A percentile compares a stretch with the other conserved stretches of the same genome.
Evolutionary conservation across 2,888 invertebrate genomes (phyloP).

Genomic region (Drosophila kuntzei): DNA sequence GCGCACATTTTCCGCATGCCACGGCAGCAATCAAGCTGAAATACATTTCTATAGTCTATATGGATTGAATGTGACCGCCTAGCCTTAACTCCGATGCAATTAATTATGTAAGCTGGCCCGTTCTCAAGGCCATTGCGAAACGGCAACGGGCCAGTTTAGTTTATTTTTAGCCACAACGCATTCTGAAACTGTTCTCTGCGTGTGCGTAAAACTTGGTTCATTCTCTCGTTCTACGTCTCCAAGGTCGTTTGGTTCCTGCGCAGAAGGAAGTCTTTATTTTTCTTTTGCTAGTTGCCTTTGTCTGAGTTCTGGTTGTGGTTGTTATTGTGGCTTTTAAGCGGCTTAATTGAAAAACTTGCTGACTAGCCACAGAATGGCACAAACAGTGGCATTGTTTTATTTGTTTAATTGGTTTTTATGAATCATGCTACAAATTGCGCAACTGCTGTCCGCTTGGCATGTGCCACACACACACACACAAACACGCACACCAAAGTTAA

Average conservation of each 20-base stretch:
- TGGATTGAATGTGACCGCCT: constrained; percentile 28
- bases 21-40: constrained; percentile 31
- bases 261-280: constrained; percentile 65
- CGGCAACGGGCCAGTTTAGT: constrained; percentile 24
- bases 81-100: constrained; percentile 62
- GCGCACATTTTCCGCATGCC: constrained; percentile 72
- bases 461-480: constrained; percentile 42
- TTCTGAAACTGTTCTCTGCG: constrained; percentile 72
- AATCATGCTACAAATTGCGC: constrained; percentile 70
- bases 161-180: constrained; percentile 67
- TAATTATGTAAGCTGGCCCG: constrained; percentile 75
- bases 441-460: constrained; percentile 51
- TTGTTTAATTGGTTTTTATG: constrained; percentile 67
- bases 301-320: constrained; percentile 17
- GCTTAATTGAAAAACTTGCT: constrained; percentile 58
- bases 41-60: constrained; percentile 6
- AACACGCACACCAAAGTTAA: constrained; percentile 16
- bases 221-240: constrained; percentile 24
- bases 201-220: constrained; percentile 52
- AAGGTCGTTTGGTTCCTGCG: constrained; percentile 65
- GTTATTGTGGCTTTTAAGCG: constrained; percentile 43
- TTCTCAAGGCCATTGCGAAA: constrained; percentile 59
- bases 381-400: constrained; percentile 46
- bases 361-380: constrained; percentile 34
- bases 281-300: constrained; percentile 36